Conservation (phyloP, 2,888 invertebrate genomes). For the Oscheius sp. region DNA sequence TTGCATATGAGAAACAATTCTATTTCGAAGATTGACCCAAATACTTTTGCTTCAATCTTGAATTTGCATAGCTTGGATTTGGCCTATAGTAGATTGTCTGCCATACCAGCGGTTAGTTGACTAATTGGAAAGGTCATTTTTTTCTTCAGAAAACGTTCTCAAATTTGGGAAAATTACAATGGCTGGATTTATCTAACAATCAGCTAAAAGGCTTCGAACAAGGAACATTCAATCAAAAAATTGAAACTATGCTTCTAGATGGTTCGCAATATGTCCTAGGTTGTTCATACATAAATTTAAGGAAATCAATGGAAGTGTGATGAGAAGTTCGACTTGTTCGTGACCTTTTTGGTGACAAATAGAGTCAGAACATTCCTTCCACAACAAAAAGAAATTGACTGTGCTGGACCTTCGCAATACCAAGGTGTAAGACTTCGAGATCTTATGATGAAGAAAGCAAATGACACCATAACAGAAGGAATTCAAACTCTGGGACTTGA, state of each 20-base stretch:
- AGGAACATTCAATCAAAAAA: constrained; percentile 60
- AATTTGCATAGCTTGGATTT: constrained; percentile 66
- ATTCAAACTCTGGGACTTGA: too few species aligned
- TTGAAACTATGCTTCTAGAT: constrained; percentile 67
- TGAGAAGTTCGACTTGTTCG: constrained; percentile 66
- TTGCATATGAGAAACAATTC: constrained; percentile 65
- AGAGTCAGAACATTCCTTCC: constrained; percentile 71
- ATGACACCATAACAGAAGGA: too few species aligned
- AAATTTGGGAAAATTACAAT: constrained; percentile 60
- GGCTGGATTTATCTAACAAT: constrained; percentile 71
- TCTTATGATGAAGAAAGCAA: constrained; percentile 68
- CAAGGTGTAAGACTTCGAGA: constrained; percentile 65
- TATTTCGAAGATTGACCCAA: constrained; percentile 48
- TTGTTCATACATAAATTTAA: constrained; percentile 14
- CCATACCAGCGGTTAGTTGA: constrained; percentile 78
- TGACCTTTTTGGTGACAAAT: constrained; percentile 57
- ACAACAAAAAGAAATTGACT: constrained; percentile 68
- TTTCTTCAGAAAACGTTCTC: constrained; percentile 57
- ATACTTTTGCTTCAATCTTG: constrained; percentile 59
- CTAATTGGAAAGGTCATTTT: not conserved
- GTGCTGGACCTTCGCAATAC: constrained; percentile 62
- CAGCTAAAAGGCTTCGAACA: constrained; percentile 54
- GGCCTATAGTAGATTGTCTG: constrained; percentile 82
- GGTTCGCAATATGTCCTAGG: constrained; percentile 46
- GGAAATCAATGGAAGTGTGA: constrained; percentile 70